Conservation (phyloP, 2,888 invertebrate species). For the Hesperia comma region DNA sequence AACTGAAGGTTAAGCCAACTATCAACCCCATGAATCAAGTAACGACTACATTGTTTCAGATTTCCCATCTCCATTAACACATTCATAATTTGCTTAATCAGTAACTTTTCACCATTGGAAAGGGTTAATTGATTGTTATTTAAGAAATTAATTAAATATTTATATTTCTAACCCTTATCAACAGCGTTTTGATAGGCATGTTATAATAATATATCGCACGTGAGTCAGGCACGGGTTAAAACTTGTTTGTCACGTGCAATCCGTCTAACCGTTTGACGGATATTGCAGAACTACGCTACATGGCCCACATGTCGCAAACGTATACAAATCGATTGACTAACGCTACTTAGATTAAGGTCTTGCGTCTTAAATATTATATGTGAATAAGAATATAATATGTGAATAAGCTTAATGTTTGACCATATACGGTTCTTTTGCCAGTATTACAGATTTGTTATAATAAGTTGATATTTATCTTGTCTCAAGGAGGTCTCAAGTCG, state of each 20-base stretch:
- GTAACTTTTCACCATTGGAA: background rate
- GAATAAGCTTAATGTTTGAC: background rate
- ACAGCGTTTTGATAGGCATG: background rate
- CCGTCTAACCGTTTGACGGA: slow-evolving; percentile 47
- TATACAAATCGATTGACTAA: slow-evolving; percentile 11
- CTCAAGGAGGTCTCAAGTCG: too few species aligned
- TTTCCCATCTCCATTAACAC: too few species aligned
- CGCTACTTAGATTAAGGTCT: background rate
- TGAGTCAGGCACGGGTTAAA: background rate
- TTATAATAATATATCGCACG: slow-evolving; percentile 1
- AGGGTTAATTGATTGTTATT: background rate
- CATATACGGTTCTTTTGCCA: too few species aligned
- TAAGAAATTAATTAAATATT: background rate
- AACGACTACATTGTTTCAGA: too few species aligned
- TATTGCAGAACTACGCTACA: slow-evolving; percentile 51
- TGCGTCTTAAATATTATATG: background rate
- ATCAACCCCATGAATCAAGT: too few species aligned
- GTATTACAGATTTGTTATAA: too few species aligned
- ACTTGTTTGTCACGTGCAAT: slow-evolving; percentile 50
- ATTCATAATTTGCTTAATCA: too few species aligned
- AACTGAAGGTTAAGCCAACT: too few species aligned
- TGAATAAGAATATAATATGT: too few species aligned
- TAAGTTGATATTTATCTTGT: too few species aligned
- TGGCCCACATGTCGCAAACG: slow-evolving; percentile 52
- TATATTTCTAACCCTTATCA: background rate